Conservation (phyloP, 2,797 vertebrate species). For the Muscicapa comitata region DNA sequence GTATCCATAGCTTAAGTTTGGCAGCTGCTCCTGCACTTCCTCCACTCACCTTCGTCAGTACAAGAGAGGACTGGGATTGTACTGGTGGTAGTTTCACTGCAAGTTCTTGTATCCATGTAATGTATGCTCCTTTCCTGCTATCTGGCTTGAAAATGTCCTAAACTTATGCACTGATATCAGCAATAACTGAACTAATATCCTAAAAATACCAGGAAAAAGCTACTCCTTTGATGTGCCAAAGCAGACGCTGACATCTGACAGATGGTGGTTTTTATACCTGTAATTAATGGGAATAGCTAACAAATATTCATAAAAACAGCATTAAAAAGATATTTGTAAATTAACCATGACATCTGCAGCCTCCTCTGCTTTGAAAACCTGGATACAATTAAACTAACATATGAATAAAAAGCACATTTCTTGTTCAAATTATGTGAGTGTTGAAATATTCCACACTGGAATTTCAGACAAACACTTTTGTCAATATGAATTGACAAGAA, state of each 20-base stretch:
- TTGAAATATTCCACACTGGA: neutral
- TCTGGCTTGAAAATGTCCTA: neutral
- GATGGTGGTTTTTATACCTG: neutral
- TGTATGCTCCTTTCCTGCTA: neutral
- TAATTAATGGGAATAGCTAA: neutral
- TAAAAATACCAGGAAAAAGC: neutral
- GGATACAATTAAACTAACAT: slow-evolving; percentile 5
- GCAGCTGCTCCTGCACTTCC: neutral
- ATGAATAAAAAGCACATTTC: neutral
- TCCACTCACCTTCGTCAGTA: neutral
- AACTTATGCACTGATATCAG: neutral
- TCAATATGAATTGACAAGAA: neutral
- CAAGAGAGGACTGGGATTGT: neutral
- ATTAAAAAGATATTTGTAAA: neutral
- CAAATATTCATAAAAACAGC: neutral
- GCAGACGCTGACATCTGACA: neutral
- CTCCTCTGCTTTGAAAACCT: neutral
- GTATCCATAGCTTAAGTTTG: neutral
- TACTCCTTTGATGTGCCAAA: neutral
- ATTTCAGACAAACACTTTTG: neutral
- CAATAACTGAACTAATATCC: neutral
- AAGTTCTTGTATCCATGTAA: neutral
- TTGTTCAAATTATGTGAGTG: neutral
- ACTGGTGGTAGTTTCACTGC: neutral
- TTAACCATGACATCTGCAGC: neutral